These are phyloP conservation scores for Onchidella celtica DNA, from an alignment of 2,888 invertebrate species.

Conservation along the genomic window DNA sequence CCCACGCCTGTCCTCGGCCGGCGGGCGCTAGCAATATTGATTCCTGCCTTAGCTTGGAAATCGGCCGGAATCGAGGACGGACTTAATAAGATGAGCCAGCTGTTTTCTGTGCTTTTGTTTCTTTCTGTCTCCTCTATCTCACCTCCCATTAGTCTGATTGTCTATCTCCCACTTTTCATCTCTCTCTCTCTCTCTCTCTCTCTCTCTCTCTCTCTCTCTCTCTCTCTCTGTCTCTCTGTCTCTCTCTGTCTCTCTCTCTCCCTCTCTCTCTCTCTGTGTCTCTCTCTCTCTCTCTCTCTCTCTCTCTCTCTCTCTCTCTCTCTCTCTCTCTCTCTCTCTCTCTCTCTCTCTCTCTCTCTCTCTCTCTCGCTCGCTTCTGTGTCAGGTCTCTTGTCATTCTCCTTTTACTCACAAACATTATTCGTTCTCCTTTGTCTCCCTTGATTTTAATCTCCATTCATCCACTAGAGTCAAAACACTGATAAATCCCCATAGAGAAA, in stretches of 20 bases:
- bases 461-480: too few species aligned
- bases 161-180: background rate
- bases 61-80: too few species aligned
- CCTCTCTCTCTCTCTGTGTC: background rate
- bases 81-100: too few species aligned
- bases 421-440: too few species aligned
- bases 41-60: too few species aligned
- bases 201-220: background rate
- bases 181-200: background rate
- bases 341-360: background rate
- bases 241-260: background rate
- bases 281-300: slow-evolving; percentile 4
- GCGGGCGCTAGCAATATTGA: too few species aligned
- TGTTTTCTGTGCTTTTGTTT: background rate
- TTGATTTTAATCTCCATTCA: too few species aligned
- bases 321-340: slow-evolving; percentile 5
- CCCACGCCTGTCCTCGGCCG: too few species aligned
- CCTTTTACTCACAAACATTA: too few species aligned
- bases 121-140: background rate
- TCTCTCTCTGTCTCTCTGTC: background rate
- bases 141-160: background rate
- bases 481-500: too few species aligned
- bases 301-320: slow-evolving; percentile 8
- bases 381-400: background rate
- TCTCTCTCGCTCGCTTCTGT: background rate